Evolutionary conservation across 2,888 invertebrate species (phyloP).

Genomic region (Ceratothoa steindachneri): DNA sequence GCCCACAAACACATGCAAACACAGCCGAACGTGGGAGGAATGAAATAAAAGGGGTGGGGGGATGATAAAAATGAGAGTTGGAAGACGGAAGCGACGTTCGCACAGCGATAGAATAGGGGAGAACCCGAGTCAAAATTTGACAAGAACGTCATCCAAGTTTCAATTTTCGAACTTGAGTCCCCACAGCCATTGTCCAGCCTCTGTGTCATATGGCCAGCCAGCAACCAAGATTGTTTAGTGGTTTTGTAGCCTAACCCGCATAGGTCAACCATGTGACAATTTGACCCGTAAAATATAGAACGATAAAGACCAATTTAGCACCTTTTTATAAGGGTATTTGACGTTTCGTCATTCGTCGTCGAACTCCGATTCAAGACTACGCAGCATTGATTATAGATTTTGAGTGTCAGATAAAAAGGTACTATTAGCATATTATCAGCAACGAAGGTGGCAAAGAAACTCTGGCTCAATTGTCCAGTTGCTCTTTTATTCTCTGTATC

Average conservation of each 20-base stretch:
- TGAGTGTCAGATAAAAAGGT: conserved; percentile 44
- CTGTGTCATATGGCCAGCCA: conserved; percentile 41
- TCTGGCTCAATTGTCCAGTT: neutral
- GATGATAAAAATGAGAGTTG: neutral
- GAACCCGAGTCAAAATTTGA: neutral
- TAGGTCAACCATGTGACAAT: neutral
- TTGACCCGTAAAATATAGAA: neutral
- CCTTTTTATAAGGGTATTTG: neutral
- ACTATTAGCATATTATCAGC: conserved; percentile 44
- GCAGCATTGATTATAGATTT: conserved; percentile 44
- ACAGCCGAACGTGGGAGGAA: neutral
- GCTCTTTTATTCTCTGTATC: neutral
- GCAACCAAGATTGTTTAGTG: neutral
- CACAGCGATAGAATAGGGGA: neutral
- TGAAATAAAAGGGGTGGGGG: neutral
- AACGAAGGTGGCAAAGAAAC: neutral
- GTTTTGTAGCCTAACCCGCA: neutral
- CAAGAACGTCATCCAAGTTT: conserved; percentile 39
- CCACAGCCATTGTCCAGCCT: conserved; percentile 30
- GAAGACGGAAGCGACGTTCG: neutral
- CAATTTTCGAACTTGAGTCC: conserved; percentile 40
- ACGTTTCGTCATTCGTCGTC: neutral
- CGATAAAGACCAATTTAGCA: neutral
- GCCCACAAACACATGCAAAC: neutral
- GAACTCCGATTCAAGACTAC: conserved; percentile 11